phyloP scores from a whole-genome alignment of 2,888 invertebrate genomes.

The Eucera pruinosa region DNA sequence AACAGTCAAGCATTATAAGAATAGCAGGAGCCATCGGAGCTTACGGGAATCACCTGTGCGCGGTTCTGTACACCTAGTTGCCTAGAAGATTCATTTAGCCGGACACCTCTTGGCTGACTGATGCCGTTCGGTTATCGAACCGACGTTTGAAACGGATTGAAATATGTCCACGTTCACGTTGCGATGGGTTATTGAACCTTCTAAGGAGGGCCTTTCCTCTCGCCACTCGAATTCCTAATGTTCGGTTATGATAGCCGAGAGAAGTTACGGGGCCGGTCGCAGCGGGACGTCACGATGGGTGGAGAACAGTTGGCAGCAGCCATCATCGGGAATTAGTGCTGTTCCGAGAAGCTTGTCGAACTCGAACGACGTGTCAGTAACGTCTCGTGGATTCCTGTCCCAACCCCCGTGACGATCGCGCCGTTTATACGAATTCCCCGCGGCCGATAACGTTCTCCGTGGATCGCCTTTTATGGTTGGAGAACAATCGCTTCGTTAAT shows the following conservation, averaged over 20 bases:
- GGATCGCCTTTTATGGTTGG: slow-evolving; percentile 34
- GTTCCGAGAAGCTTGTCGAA: slow-evolving; percentile 67
- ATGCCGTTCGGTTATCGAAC: slow-evolving; percentile 75
- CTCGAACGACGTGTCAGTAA: slow-evolving; percentile 46
- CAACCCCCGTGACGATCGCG: slow-evolving; percentile 41
- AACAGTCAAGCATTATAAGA: too few relatives aligned
- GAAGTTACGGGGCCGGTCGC: slow-evolving; percentile 67
- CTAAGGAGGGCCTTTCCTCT: slow-evolving; percentile 25
- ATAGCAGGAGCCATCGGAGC: slow-evolving; percentile 2
- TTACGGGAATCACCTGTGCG: slow-evolving; percentile 70
- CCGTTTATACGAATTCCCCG: slow-evolving; percentile 26
- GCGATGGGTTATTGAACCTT: slow-evolving; percentile 67
- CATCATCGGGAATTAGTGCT: slow-evolving; percentile 70
- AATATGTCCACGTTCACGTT: slow-evolving; percentile 70
- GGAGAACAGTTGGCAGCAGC: slow-evolving; percentile 66
- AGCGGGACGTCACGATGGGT: slow-evolving; percentile 66
- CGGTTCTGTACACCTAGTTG: slow-evolving; percentile 21
- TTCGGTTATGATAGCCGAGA: slow-evolving; percentile 68
- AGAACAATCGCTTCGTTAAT: slow-evolving; percentile 39
- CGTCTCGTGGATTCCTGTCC: slow-evolving; percentile 35
- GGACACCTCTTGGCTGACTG: slow-evolving; percentile 72
- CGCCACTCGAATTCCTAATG: slow-evolving; percentile 69
- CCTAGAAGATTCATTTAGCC: slow-evolving; percentile 58
- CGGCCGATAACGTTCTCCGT: slow-evolving; percentile 30
- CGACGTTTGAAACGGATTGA: slow-evolving; percentile 70